Evolutionary conservation across 2,113 vertebrate species (phyloP).

Genomic region (Atrichornis clamosus): DNA sequence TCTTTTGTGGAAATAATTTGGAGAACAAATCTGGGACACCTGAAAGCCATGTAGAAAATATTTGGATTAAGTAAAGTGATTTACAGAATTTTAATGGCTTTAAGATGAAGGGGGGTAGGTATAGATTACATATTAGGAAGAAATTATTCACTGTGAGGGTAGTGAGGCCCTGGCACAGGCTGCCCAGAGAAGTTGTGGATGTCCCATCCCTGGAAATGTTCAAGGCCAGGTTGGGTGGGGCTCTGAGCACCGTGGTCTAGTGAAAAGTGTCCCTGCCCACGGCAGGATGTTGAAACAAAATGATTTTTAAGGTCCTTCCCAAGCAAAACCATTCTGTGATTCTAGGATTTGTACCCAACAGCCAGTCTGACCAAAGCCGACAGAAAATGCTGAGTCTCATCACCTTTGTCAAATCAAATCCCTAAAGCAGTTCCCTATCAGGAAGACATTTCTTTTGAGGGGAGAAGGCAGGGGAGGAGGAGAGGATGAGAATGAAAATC

Average conservation of each 20-base stretch:
- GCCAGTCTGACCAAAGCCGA: neutral
- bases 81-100: neutral
- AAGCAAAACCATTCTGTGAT: neutral
- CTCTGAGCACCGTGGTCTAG: neutral
- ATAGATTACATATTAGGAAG: neutral
- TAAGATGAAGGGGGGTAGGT: neutral
- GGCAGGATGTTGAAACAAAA: neutral
- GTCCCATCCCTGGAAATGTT: neutral
- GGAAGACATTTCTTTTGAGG: neutral
- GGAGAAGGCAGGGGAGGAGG: neutral
- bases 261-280: neutral
- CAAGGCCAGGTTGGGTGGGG: neutral
- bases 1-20: neutral
- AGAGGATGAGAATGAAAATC: neutral
- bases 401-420: neutral
- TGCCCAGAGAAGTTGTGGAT: neutral
- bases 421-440: neutral
- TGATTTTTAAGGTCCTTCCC: neutral
- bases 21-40: neutral
- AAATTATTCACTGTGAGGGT: neutral
- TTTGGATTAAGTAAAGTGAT: neutral
- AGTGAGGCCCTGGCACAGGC: rapidly evolving
- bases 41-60: neutral
- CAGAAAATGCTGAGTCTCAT: neutral
- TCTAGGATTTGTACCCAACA: neutral